These are phyloP conservation scores for Paramormyrops kingsleyae DNA, from an alignment of 2,113 vertebrate species.

Conservation along the genomic window DNA sequence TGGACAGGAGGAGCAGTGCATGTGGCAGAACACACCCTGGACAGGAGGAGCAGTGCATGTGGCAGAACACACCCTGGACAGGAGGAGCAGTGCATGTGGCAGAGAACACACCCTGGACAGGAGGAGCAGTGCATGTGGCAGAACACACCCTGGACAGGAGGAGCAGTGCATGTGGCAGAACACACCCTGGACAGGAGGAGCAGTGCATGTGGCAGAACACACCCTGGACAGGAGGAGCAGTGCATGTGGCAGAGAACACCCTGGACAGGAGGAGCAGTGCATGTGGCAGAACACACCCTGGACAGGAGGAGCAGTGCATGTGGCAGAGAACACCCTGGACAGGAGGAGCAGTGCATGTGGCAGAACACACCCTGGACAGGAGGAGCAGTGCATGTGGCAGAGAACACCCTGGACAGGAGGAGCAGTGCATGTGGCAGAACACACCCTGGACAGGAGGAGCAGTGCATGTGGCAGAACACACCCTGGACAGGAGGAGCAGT, in stretches of 20 bases:
- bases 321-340: background rate
- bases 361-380: background rate
- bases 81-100: no score
- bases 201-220: background rate
- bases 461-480: background rate
- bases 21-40: background rate
- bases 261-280: background rate
- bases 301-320: background rate
- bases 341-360: background rate
- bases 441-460: background rate
- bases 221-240: background rate
- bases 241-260: background rate
- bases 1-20: background rate
- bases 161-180: background rate
- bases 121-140: background rate
- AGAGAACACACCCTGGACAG: no score
- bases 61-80: background rate
- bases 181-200: background rate
- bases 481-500: background rate
- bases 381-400: background rate
- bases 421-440: background rate
- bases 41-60: background rate
- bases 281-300: background rate
- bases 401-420: background rate
- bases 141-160: background rate